Base-by-base conservation (phyloP, 1,140 invertebrate species). In the Caerostris extrusa region DNA sequence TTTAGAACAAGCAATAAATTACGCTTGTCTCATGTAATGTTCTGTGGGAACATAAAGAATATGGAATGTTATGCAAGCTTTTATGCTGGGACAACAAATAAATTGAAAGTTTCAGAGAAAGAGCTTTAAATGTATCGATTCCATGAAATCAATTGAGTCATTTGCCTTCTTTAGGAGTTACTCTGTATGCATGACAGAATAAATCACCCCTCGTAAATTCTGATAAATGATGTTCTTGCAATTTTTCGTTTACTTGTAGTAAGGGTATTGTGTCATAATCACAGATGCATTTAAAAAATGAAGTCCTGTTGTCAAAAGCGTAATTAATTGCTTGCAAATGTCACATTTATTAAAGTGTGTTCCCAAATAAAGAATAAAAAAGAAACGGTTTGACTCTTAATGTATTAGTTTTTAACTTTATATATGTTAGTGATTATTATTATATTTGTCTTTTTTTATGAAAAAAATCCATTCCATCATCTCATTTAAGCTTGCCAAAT, bases 151-250 rank as follows among this genome's bases (percentile, higher is more conserved):
- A 67, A 67, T 67, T 67, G 61, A 14, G 10, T 67, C 14, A 67
- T 67, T 67, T 67, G 14, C 61, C n/a, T n/a, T 67, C 61, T n/a
- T 67, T 67, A n/a, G 14, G 14, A 67, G 61, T 5, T n/a, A 10
- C 17, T n/a, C 17, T 67, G n/a, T 67, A 67, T 67, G 61, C 61
- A 67, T 34, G 61, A 67, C 61, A 67, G 61, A n/a, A 67, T 67
- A 67, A 67, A 67, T 67, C 61, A 67, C 61, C 61, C n/a, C 61
- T 67, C 61, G n/a, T 67, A 67, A 67, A 67, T 67, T 67, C 61
- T 67, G 61, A 67, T 67, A 67, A 67, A 67, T 67, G 61, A 67
- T 67, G 61, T 67, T 14, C 17, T n/a, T 67, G 61, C n/a, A 67
- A 67, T 67, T 67, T 67, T 67, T 67, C 61, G 61, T 67, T 67